Evolutionary conservation across 2,888 invertebrate species (phyloP).

Genomic region (Eumacrocentrus americanus): DNA sequence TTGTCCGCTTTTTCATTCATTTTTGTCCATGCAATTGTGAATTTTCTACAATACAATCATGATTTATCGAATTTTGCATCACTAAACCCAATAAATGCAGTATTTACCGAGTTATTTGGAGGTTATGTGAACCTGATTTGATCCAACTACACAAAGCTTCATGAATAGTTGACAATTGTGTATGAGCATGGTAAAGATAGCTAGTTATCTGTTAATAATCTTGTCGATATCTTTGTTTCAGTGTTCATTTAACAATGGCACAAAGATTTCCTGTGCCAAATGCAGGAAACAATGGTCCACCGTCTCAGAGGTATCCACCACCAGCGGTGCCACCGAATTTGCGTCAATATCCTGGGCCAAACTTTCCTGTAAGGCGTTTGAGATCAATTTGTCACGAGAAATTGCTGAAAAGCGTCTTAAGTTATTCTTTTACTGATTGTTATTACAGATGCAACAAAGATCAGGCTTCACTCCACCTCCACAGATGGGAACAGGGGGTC

Average conservation of each 20-base stretch:
- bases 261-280: constrained; percentile 66
- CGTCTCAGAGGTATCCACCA: constrained; percentile 68
- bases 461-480: constrained; percentile 74
- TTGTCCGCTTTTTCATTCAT: too few species aligned
- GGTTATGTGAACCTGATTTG: too few species aligned
- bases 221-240: neutral
- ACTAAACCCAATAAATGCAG: too few species aligned
- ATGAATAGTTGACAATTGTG: too few species aligned
- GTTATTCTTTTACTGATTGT: too few species aligned
- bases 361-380: constrained; percentile 71
- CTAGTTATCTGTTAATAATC: too few species aligned
- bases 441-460: constrained; percentile 65
- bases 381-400: neutral
- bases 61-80: too few species aligned
- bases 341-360: constrained; percentile 74
- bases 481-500: constrained; percentile 64
- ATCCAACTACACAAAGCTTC: too few species aligned
- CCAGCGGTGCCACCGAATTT: constrained; percentile 66
- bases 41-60: too few species aligned
- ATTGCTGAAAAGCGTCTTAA: neutral
- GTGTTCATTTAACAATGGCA: constrained; percentile 59
- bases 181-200: too few species aligned
- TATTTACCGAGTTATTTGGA: too few species aligned
- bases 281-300: constrained; percentile 65
- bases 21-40: too few species aligned